phyloP scores from a whole-genome alignment of 2,797 vertebrate genomes.

The Tokudaia tokunoshimensis region DNA sequence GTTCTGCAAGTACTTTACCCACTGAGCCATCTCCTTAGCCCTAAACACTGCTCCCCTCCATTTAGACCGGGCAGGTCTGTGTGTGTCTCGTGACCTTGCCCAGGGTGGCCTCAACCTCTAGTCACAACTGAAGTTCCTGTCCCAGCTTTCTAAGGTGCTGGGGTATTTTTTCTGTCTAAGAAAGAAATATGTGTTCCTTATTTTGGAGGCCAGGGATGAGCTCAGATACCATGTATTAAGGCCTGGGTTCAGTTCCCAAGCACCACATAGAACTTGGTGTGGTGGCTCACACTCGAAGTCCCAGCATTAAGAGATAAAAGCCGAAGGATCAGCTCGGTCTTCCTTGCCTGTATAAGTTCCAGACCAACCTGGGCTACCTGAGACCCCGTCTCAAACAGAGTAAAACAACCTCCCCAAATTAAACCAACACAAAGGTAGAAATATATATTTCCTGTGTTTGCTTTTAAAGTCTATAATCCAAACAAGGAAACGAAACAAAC shows the following conservation, averaged over 20 bases:
- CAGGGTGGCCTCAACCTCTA: not conserved
- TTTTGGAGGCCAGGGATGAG: not conserved
- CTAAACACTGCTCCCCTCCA: not conserved
- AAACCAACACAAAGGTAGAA: not conserved
- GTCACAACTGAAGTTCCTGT: not conserved
- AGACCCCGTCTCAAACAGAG: not conserved
- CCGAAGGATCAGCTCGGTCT: not conserved
- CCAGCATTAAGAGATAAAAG: not conserved
- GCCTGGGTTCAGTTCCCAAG: not conserved
- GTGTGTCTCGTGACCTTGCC: not conserved
- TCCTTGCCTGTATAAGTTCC: not conserved
- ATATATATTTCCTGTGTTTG: not conserved
- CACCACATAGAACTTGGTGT: too few species aligned
- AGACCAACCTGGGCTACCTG: not conserved
- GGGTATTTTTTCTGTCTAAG: not conserved
- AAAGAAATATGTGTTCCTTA: not conserved
- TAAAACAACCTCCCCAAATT: not conserved
- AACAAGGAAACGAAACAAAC: conserved; percentile 12
- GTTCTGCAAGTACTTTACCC: not conserved
- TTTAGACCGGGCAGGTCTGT: not conserved
- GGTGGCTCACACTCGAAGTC: not conserved
- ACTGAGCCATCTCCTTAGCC: not conserved
- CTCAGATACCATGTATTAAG: not conserved
- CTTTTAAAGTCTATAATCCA: not conserved
- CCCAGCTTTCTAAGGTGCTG: not conserved